A percentile compares a stretch with the other conserved stretches of the same genome.
Evolutionary conservation across 2,113 vertebrate genomes (phyloP).

Genomic region (Daubentonia madagascariensis): DNA sequence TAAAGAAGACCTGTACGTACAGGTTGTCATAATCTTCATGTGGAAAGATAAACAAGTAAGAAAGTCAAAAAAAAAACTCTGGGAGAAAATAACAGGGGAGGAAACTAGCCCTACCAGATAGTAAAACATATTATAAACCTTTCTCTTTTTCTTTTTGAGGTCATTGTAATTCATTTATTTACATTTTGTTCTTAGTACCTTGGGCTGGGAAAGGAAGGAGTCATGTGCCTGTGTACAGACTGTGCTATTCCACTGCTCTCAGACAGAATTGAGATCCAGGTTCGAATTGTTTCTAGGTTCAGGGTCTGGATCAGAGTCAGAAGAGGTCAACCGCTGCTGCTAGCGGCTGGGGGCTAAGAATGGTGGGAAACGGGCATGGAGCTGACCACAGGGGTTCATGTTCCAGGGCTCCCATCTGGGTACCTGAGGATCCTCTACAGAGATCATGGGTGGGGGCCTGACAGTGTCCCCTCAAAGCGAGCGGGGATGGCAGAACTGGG

Average conservation of each 20-base stretch:
- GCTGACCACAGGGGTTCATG: neutral
- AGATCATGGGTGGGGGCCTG: neutral
- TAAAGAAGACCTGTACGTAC: neutral
- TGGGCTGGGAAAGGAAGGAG: neutral
- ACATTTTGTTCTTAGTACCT: neutral
- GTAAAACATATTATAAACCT: neutral
- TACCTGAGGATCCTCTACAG: neutral
- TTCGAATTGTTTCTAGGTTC: neutral
- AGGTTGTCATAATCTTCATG: neutral
- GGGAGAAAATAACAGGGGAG: neutral
- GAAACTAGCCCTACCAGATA: neutral
- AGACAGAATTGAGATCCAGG: neutral
- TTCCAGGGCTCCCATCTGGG: neutral
- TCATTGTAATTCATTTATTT: neutral
- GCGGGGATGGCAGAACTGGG: neutral
- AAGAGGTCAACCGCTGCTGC: neutral
- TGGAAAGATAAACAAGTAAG: neutral
- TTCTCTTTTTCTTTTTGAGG: neutral
- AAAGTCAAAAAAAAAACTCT: neutral
- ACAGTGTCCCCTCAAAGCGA: neutral
- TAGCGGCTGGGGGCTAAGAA: neutral
- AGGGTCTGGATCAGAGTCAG: neutral
- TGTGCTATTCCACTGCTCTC: neutral
- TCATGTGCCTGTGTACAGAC: neutral
- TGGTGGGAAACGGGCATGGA: neutral